These are phyloP conservation scores for Trachemys scripta DNA, from an alignment of 2,113 vertebrate species.

Conservation along the genomic window DNA sequence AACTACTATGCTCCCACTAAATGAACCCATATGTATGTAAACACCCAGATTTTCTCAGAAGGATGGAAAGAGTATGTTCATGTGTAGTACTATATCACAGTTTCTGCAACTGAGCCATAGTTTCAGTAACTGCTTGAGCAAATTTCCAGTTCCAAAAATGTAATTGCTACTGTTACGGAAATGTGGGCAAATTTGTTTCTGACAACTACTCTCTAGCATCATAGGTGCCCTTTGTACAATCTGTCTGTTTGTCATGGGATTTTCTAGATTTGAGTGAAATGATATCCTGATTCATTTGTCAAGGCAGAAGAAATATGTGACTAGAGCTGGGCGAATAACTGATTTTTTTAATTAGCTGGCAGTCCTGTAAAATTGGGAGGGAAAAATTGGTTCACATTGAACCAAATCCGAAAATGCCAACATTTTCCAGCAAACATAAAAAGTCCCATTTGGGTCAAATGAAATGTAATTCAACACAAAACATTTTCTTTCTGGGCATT, in stretches of 20 bases:
- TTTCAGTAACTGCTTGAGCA: background rate
- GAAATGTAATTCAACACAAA: background rate
- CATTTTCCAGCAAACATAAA: background rate
- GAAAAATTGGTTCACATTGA: background rate
- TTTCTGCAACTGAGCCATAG: background rate
- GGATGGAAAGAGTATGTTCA: background rate
- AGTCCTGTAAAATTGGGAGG: background rate
- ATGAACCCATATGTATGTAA: accelerated
- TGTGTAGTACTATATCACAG: accelerated
- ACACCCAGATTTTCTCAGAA: background rate
- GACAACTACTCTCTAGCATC: background rate
- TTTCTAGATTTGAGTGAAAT: background rate
- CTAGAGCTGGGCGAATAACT: background rate
- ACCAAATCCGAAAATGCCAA: background rate
- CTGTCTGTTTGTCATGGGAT: background rate
- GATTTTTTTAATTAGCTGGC: background rate
- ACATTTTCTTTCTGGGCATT: background rate
- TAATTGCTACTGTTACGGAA: background rate
- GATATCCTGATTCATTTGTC: background rate
- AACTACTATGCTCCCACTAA: background rate
- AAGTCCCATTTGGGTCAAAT: background rate
- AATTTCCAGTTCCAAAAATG: background rate
- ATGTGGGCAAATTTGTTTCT: background rate
- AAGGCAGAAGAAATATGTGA: background rate
- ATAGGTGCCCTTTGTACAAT: background rate